Evolutionary conservation across 2,888 invertebrate genomes (phyloP).

Genomic region (Cerceris ruficornis): DNA sequence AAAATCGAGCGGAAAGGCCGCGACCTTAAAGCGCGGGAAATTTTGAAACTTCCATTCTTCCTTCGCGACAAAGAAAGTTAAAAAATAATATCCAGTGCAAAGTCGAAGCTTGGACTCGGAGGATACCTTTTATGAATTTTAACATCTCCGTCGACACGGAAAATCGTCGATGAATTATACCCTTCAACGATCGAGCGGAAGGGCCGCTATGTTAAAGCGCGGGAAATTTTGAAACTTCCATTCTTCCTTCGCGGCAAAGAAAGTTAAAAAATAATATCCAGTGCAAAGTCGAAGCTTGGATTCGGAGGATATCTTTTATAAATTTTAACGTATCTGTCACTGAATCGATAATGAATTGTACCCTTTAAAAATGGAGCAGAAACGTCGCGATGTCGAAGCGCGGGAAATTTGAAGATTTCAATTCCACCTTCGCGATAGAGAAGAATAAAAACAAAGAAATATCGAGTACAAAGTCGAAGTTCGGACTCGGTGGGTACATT

Average conservation of each 20-base stretch:
- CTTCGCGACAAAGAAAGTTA: background rate
- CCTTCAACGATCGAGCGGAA: no score
- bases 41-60: constrained; percentile 15
- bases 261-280: constrained; percentile 2
- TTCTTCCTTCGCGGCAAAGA: background rate
- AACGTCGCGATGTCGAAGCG: background rate
- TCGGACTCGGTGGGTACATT: constrained; percentile 22
- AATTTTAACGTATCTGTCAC: constrained; percentile 50
- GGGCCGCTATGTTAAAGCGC: background rate
- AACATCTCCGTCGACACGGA: constrained; percentile 29
- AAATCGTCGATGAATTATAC: constrained; percentile 23
- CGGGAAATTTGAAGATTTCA: constrained; percentile 15
- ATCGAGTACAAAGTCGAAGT: constrained; percentile 9
- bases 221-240: constrained; percentile 16
- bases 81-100: constrained; percentile 10
- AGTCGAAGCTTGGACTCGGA: constrained; percentile 7
- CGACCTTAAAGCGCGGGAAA: background rate
- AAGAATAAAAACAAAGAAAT: background rate
- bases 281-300: constrained; percentile 6
- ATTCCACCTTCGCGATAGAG: background rate
- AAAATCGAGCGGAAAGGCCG: background rate
- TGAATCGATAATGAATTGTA: constrained; percentile 20
- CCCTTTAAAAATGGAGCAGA: background rate
- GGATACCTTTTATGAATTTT: constrained; percentile 54
- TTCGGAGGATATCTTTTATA: constrained; percentile 39